These are phyloP conservation scores for Zaprionus davidi DNA, from an alignment of 1,140 invertebrate genomes.

Conservation along the genomic window DNA sequence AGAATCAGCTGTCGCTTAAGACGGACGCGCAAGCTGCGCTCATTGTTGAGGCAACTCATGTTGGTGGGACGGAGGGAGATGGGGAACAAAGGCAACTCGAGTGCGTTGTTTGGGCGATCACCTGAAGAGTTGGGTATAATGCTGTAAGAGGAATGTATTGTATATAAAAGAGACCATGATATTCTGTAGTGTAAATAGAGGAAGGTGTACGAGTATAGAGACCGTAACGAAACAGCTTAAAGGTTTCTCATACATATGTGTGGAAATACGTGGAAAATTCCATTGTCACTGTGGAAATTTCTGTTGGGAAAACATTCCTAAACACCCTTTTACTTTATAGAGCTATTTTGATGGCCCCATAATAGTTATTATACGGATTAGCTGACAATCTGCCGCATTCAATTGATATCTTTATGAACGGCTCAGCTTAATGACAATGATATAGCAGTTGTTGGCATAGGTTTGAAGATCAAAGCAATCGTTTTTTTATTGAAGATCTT, in stretches of 20 bases:
- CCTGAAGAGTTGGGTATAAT: conserved; percentile 3
- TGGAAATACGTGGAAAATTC: neutral
- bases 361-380: conserved; percentile 3
- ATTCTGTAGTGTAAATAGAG: neutral
- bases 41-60: neutral
- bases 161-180: neutral
- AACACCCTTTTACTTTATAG: neutral
- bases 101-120: neutral
- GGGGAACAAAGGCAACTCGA: neutral
- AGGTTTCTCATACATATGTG: neutral
- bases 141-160: neutral
- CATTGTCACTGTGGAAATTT: neutral
- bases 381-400: neutral
- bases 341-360: neutral
- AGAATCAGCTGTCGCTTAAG: conserved; percentile 60
- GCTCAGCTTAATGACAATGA: neutral
- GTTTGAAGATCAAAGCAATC: too few species aligned
- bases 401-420: neutral
- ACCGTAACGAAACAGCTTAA: neutral
- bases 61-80: neutral
- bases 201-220: neutral
- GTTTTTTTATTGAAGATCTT: too few species aligned
- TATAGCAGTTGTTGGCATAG: neutral
- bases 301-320: neutral
- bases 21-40: conserved; percentile 4